phyloP scores from a whole-genome alignment of 2,113 vertebrate species.

The Cacatua alba region DNA sequence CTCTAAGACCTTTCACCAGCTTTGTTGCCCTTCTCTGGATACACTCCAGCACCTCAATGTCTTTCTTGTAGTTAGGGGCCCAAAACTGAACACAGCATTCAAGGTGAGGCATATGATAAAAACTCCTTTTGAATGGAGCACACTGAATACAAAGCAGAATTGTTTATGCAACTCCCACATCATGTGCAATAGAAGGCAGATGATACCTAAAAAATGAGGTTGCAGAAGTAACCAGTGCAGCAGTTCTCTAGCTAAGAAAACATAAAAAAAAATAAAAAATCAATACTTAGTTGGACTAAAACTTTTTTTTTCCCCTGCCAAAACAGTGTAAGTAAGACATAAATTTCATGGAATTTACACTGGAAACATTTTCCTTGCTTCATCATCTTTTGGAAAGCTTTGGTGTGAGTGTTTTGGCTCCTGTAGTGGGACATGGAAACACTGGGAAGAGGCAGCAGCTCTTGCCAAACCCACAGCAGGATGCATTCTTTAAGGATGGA shows the following conservation, averaged over 20 bases:
- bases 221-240: not conserved
- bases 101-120: not conserved
- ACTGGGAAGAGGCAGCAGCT: not conserved
- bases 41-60: not conserved
- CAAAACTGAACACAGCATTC: not conserved
- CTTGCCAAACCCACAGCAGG: not conserved
- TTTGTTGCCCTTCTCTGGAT: not conserved
- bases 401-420: not conserved
- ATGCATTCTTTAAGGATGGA: too few species aligned
- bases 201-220: not conserved
- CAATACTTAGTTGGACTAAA: not conserved
- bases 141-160: not conserved
- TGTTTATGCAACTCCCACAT: not conserved
- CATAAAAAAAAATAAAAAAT: not conserved
- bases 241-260: not conserved
- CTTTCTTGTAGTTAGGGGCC: not conserved
- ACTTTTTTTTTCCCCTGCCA: not conserved
- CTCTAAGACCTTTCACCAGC: not conserved
- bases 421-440: not conserved
- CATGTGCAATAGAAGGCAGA: not conserved
- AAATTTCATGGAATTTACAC: not conserved
- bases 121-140: not conserved
- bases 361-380: not conserved
- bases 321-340: not conserved
- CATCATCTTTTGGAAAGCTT: not conserved